Percentiles rank a stretch among this genome's conserved stretches.
Evolutionary conservation across 2,113 vertebrate genomes (phyloP).

Genomic region (Poicephalus meyeri): DNA sequence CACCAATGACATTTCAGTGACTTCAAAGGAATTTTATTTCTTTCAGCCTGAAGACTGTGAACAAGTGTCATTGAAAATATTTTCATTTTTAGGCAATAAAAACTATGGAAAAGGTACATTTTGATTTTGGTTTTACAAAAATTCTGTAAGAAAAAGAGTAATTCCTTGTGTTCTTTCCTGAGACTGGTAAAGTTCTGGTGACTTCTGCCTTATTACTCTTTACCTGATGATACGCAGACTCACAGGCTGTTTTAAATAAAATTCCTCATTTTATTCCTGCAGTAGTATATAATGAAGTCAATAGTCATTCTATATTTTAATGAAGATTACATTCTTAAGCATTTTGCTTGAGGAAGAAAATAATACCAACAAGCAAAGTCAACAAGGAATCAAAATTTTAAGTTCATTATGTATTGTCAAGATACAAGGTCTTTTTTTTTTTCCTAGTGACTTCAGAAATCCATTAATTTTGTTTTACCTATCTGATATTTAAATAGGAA

Average conservation of each 20-base stretch:
- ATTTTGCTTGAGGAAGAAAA: background rate
- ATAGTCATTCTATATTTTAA: background rate
- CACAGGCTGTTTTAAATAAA: background rate
- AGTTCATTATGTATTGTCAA: background rate
- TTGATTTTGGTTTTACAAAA: background rate
- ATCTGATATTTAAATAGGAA: background rate
- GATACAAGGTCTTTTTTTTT: rapidly evolving
- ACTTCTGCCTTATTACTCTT: background rate
- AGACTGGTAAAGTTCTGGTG: background rate
- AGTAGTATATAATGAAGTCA: background rate
- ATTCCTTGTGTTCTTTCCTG: background rate
- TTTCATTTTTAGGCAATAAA: background rate
- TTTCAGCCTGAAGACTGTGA: background rate
- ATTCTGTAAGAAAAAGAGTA: background rate
- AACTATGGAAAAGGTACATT: background rate
- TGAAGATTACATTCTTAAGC: background rate
- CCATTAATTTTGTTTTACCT: background rate
- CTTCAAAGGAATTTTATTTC: background rate
- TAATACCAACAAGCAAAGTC: background rate
- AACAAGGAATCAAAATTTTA: background rate
- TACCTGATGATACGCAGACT: background rate
- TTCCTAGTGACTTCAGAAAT: background rate
- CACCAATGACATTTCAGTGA: background rate
- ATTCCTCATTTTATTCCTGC: background rate
- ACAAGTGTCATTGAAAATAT: background rate